Evolutionary conservation across 2,113 vertebrate species (phyloP), one percentile per base, ranked within the genome.

Genomic region (Prionailurus viverrinus): DNA sequence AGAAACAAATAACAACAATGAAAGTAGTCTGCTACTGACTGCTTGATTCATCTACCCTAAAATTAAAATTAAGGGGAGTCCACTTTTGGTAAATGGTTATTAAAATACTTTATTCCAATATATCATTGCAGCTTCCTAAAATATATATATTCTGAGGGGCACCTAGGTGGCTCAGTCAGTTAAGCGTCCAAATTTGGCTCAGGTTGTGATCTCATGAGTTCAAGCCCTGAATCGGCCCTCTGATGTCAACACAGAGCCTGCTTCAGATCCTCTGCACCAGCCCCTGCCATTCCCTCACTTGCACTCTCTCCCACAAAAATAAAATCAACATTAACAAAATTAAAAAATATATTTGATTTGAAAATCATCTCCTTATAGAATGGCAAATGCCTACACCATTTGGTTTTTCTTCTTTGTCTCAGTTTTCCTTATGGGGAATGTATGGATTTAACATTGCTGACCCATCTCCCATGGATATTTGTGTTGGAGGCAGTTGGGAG

Each of bases 1-100:
- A 89, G 25, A 25, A 97, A 94, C 51, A 94, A 94, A 93, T 94
- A 97, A 88, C 45, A 95, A 61, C 91, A 95, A 97, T 95, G 92
- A 97, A 69, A 93, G 78, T 31, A 91, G 73, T 93, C 45, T 83
- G 48, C 61, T 33, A 53, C 76, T 84, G 36, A 79, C 81, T 93
- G 21, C 3, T 58, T 63, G 76, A 94, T 82, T 88, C 4, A 29
- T 73, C 33, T 86, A 91, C 39, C 7, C 63, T 94, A 78, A 95
- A 91, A 95, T 98, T 98, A 82, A 78, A 93, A 89, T 41, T 74
- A 89, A 79, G 65, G 27, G 61, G 39, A 68, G 12, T 23, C 25
- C 55, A 76, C 36, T 82, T 69, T 76, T 66, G 6, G n/a, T 53
- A 94, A 95, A 91, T 58, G 94, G 6, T 96, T 91, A 95, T 76